Evolutionary conservation across 2,888 invertebrate genomes (phyloP), one percentile per base, ranked within the genome.

Genomic region (Tuta absoluta): DNA sequence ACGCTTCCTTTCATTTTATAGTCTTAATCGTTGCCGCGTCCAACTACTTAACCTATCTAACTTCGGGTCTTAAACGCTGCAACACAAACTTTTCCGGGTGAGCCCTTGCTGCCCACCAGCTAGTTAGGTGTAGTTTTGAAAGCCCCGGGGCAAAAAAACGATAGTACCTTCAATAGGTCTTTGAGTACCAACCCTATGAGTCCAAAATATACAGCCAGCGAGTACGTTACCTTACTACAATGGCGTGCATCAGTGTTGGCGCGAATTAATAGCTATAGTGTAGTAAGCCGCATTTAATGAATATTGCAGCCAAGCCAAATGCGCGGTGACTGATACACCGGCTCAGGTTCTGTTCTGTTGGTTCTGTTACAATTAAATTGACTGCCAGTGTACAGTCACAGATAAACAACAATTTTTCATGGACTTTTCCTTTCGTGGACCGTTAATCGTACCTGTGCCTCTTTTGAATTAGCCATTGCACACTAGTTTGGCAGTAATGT

Each of bases 291-390:
- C 76, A 77, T 83, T 85, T 90, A 89, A 90, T 90, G 90, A 89
- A 89, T 89, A 88, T 87, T 86, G 90, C 89, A 81, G 78, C 78
- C 84, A 82, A 81, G 78, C 78, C 84, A 82, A 87, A 86, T 83
- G 83, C 85, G 72, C 78, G 81, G 82, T 88, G 89, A 88, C 84
- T 85, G 84, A 85, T 83, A 79, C 75, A 62, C 63, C 56, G 66
- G 71, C 72, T 69, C 63, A 48, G 71, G 72, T 72, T 71, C 70
- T 72, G 33, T 33, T 33, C 8, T 8, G 71, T 65, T 74, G 71
- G 33, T 33, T 33, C 8, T 8, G 71, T 65, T 74, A 72, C 73
- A 71, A 75, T 80, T 80, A 82, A 79, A 83, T 81, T 79, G 80
- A 76, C 75, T 73, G 73, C 71, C 69, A 75, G 70, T 75, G 78